Evolutionary conservation across 1,140 invertebrate genomes (phyloP).

Genomic region (Delia radicum): DNA sequence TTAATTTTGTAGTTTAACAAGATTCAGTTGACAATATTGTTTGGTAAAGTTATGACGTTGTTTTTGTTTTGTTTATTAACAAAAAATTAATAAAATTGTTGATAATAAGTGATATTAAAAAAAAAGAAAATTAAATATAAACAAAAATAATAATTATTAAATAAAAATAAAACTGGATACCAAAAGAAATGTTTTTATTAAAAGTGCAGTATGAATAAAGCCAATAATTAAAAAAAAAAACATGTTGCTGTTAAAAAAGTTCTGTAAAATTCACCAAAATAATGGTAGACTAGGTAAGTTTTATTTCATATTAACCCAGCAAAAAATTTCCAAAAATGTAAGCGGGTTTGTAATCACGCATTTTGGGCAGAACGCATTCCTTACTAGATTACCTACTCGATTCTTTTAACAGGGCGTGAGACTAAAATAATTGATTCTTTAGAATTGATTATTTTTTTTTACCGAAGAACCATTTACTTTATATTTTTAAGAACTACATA

Average conservation of each 20-base stretch:
- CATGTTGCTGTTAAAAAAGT: background rate
- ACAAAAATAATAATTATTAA: background rate
- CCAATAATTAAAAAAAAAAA: background rate
- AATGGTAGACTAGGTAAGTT: background rate
- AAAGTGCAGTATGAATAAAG: background rate
- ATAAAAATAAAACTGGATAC: background rate
- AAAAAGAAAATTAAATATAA: background rate
- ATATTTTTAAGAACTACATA: background rate
- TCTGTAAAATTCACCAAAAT: constrained; percentile 5
- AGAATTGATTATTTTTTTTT: background rate
- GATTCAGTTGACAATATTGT: background rate
- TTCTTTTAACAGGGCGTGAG: background rate
- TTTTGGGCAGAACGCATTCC: too few species aligned
- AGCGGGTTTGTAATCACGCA: too few species aligned
- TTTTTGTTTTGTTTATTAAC: background rate
- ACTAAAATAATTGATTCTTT: background rate
- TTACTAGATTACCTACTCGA: too few species aligned
- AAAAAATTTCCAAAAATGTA: too few species aligned
- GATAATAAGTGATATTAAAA: background rate
- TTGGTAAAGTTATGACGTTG: background rate
- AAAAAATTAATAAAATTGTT: background rate
- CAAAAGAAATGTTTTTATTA: background rate
- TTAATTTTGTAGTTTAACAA: background rate
- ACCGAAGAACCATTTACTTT: background rate
- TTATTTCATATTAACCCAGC: too few species aligned